A percentile compares a stretch with the other conserved stretches of the same genome.
Conservation (phyloP, 2,113 vertebrate species). For the Odontesthes bonariensis region DNA sequence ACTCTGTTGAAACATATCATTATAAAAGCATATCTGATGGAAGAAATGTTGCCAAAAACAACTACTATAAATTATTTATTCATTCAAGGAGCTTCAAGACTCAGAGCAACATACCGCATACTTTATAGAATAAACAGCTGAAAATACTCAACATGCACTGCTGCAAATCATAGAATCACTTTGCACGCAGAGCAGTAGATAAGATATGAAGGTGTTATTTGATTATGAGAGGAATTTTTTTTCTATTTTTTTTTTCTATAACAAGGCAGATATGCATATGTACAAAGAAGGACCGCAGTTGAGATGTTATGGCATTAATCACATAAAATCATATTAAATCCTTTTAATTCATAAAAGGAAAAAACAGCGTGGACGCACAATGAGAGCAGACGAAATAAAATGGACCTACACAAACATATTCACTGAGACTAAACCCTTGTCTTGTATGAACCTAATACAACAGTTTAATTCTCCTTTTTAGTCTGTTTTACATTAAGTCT, state of each 20-base stretch:
- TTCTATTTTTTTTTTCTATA: no score
- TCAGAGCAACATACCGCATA: not conserved
- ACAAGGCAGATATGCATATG: not conserved
- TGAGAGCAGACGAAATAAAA: no score
- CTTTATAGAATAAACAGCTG: not conserved
- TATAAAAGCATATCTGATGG: no score
- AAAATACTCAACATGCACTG: not conserved
- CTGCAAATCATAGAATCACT: not conserved
- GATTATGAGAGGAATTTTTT: not conserved
- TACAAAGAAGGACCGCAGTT: not conserved
- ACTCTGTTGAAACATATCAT: no score
- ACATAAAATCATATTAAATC: not conserved
- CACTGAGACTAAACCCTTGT: not conserved
- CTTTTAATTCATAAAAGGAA: not conserved
- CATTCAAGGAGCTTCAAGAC: no score
- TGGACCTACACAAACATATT: not conserved
- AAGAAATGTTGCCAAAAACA: no score
- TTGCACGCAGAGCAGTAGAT: not conserved
- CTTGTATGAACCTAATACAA: not conserved
- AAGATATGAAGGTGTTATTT: slow-evolving; percentile 2
- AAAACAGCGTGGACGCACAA: no score
- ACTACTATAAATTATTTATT: no score
- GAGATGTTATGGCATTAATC: not conserved
- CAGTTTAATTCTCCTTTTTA: not conserved
- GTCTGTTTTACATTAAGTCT: not conserved